Base-by-base conservation (phyloP, 2,797 vertebrate species). In the Sebastolobus altivelis region DNA sequence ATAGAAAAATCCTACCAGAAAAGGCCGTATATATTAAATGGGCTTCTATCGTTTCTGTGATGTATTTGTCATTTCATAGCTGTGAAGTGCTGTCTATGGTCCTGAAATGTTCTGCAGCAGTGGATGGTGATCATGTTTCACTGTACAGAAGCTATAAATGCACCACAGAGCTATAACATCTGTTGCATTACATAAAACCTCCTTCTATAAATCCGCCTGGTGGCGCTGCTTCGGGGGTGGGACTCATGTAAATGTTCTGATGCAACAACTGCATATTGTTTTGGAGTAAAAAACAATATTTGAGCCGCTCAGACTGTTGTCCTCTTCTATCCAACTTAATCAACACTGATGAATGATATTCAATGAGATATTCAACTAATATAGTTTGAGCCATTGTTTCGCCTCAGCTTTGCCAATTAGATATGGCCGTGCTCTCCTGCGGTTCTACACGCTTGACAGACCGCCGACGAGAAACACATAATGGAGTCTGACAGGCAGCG, bases 401-500 rank as follows among this genome's bases (percentile, higher is more conserved):
- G 75, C 71, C 70, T 52, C 65, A 3, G 81, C 83, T 85, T 92
- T 94, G 92, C 84, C 94, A 91, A 97, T 97, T 97, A 92, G 96
- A 95, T 89, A 96, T 93, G 96, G 96, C 93, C 84, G 87, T 92
- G 95, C 78, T 81, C 81, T 86, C 71, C 82, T 94, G 96, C 93
- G 87, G 94, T 94, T 95, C 93, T 93, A 85, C 89, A 85, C 80
- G 93, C 92, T 93, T 96, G 95, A 96, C 96, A 96, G 95, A 92
- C 61, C 40, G 92, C 90, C 86, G 88, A 87, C 82, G 87, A 95
- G 94, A 94, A 94, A 94, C 93, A 94, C 94, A 82, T 97, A 97
- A 97, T 96, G 95, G 95, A 93, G 95, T 96, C 93, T 96, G 97
- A 97, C 97, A 97, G 95, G 94, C 95, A 92, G 94, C 79, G 60